A percentile compares a stretch with the other conserved stretches of the same genome.
These are phyloP conservation scores for Cynopterus brachyotis DNA, from an alignment of 2,113 vertebrate species.

Conservation along the genomic window DNA sequence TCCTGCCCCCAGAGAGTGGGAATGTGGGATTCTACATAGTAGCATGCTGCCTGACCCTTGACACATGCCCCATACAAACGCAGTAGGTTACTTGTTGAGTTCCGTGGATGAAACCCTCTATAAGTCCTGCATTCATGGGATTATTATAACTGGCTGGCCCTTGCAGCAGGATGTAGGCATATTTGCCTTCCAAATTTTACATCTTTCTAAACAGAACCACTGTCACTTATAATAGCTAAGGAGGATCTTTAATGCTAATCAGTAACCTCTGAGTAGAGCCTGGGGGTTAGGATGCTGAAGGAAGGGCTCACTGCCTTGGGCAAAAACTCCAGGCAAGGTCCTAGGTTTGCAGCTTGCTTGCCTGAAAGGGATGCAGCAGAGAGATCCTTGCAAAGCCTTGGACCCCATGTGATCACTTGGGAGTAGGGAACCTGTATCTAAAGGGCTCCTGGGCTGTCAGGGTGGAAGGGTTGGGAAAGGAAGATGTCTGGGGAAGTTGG, in stretches of 20 bases:
- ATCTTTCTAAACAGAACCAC: background rate
- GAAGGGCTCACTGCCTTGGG: background rate
- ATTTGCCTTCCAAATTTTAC: background rate
- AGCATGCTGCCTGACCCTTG: background rate
- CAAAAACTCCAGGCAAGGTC: background rate
- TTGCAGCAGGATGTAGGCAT: background rate
- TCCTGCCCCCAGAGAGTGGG: background rate
- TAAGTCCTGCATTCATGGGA: background rate
- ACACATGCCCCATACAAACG: accelerated
- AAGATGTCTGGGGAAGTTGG: background rate
- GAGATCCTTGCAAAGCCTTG: background rate
- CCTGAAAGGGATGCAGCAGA: background rate
- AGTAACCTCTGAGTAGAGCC: background rate
- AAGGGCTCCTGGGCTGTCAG: background rate
- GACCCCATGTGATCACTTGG: background rate
- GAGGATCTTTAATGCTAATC: background rate
- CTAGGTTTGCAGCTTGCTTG: background rate
- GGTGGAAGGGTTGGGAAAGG: background rate
- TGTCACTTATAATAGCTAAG: background rate
- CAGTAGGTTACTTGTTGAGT: background rate
- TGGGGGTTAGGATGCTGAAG: no score
- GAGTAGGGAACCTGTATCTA: background rate
- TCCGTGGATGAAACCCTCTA: background rate
- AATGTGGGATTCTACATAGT: background rate
- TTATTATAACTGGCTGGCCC: background rate